These are phyloP conservation scores for Coranthus polyacanthus DNA, from an alignment of 2,797 vertebrate species.

Conservation along the genomic window DNA sequence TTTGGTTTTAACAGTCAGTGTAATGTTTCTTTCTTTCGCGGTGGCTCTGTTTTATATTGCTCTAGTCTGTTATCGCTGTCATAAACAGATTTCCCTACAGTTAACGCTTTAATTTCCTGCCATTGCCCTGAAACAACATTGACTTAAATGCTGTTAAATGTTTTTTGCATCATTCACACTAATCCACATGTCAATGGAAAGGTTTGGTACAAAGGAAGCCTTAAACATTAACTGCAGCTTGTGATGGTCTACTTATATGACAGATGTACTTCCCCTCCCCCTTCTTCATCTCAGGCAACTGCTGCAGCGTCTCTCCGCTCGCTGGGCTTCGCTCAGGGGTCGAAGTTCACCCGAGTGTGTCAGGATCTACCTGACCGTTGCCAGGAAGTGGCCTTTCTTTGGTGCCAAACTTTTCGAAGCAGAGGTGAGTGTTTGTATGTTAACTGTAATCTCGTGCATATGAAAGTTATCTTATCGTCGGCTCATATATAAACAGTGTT, in stretches of 20 bases:
- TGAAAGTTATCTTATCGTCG: conserved; percentile 1
- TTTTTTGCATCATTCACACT: conserved; percentile 1
- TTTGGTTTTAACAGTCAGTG: background rate
- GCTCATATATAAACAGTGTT: background rate
- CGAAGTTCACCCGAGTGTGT: conserved; percentile 91
- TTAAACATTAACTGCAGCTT: background rate
- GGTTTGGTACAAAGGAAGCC: background rate
- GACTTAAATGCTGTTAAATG: no score
- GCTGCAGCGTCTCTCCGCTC: conserved; percentile 90
- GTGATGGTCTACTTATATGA: background rate
- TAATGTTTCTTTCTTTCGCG: background rate
- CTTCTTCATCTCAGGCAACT: conserved; percentile 85
- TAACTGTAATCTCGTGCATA: background rate
- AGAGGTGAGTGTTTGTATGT: conserved; percentile 82
- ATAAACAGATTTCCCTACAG: background rate
- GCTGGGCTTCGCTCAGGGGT: conserved; percentile 95
- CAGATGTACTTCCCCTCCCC: background rate
- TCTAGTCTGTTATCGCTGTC: background rate
- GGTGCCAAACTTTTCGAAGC: conserved; percentile 94
- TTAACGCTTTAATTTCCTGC: conserved; percentile 1
- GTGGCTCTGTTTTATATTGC: background rate
- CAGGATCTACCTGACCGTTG: conserved; percentile 95
- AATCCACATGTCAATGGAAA: background rate
- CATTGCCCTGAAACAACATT: no score
- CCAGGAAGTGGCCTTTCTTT: conserved; percentile 96